These are phyloP conservation scores for Drosophila santomea DNA, from an alignment of 1,140 invertebrate species.

Conservation along the genomic window DNA sequence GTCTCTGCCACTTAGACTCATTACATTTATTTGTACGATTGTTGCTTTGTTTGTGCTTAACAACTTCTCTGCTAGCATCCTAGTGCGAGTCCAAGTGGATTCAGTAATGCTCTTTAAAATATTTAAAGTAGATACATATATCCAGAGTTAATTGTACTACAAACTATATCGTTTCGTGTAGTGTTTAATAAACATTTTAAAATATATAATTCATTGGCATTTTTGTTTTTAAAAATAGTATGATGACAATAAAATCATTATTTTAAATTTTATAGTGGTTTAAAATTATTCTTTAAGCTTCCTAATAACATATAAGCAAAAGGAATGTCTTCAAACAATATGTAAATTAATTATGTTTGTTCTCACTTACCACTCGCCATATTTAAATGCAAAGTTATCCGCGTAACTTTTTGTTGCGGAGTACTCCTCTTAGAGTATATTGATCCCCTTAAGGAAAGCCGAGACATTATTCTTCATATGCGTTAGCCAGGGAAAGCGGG, in stretches of 20 bases:
- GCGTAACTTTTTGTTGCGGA: background rate
- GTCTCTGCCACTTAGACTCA: conserved; percentile 73
- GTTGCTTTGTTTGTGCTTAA: conserved; percentile 31
- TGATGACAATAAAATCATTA: too few species aligned
- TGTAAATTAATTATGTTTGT: background rate
- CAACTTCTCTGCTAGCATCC: background rate
- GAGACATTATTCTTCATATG: conserved; percentile 74
- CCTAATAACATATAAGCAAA: too few species aligned
- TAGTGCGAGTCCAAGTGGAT: too few species aligned
- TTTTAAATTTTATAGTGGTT: too few species aligned
- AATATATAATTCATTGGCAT: too few species aligned
- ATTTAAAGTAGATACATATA: too few species aligned
- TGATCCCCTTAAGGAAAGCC: conserved; percentile 48
- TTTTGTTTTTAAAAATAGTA: too few species aligned
- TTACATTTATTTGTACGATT: conserved; percentile 74
- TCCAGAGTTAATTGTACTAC: too few species aligned
- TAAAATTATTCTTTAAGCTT: too few species aligned
- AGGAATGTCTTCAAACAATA: background rate
- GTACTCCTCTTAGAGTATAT: conserved; percentile 26
- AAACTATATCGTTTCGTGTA: too few species aligned
- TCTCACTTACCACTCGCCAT: background rate
- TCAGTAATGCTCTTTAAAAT: conserved; percentile 4
- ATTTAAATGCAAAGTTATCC: background rate
- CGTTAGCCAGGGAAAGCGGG: conserved; percentile 13
- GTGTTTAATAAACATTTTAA: too few species aligned